Percentiles rank a stretch among this genome's conserved stretches.
These are phyloP conservation scores for Gasterosteus aculeatus DNA, from an alignment of 2,113 vertebrate genomes.

Conservation along the genomic window DNA sequence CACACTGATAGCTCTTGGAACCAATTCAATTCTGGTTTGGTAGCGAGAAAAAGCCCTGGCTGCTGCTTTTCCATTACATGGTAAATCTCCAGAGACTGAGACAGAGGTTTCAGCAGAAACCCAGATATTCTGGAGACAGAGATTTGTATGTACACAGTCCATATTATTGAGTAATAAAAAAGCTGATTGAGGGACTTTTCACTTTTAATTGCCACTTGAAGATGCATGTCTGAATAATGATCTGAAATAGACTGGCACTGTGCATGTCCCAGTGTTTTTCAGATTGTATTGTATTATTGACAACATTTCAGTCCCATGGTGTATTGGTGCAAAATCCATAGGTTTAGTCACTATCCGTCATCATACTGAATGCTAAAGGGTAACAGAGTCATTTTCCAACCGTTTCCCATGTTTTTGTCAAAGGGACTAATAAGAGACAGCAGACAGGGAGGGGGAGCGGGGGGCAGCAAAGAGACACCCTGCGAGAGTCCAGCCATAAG, in stretches of 20 bases:
- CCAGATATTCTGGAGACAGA: conserved; percentile 34
- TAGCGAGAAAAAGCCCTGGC: conserved; percentile 10
- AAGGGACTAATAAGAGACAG: not conserved
- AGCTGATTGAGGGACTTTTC: conserved; percentile 49
- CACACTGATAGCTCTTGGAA: conserved; percentile 47
- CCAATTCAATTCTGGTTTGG: conserved; percentile 38
- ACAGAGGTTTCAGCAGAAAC: conserved; percentile 55
- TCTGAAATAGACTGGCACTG: not conserved
- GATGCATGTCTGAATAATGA: no score
- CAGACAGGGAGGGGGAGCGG: not conserved
- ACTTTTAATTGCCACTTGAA: conserved; percentile 66
- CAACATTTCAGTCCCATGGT: not conserved
- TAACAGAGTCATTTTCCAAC: not conserved
- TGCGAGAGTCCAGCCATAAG: conserved; percentile 28
- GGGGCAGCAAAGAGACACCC: not conserved
- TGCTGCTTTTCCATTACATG: conserved; percentile 46
- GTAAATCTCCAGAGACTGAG: conserved; percentile 60
- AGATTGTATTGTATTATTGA: conserved; percentile 36
- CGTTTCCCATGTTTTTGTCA: not conserved
- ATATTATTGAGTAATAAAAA: conserved; percentile 47
- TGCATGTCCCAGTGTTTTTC: conserved; percentile 22
- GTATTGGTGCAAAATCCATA: conserved; percentile 4
- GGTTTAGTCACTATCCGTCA: conserved; percentile 6
- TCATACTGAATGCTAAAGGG: conserved; percentile 4
- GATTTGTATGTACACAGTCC: conserved; percentile 52